Base-by-base conservation (phyloP, 2,113 vertebrate genomes). In the Actenoides hombroni region DNA sequence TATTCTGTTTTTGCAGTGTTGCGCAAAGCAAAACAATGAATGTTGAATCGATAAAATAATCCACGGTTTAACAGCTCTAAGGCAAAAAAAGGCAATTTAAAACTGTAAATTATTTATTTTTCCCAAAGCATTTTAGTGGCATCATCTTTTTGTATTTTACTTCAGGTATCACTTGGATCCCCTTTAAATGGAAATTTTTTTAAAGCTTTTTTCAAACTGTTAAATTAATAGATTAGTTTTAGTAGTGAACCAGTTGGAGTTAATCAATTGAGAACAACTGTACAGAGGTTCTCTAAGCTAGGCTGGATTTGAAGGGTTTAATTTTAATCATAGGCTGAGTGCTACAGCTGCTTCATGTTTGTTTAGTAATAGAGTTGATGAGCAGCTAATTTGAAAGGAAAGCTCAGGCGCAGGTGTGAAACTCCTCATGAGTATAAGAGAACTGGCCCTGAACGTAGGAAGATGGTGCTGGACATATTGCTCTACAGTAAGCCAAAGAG, bases 261-360 rank as follows among this genome's bases (percentile, higher is more conserved):
- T 98, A 97, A 93, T 97, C 95, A 97, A 83, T 95, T 92, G 95
- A 83, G 68, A 94, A 53, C 65, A 95, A 96, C 68, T 86, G 70
- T 84, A 97, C 92, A 90, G 87, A 88, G 92, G 74, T 88, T 97
- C 77, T 94, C 51, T 94, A 88, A 95, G 81, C 83, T 95, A 86
- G 95, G 83, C 69, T 97, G 92, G 95, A 95, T 97, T 97, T 97
- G 84, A 93, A 88, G 87, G 96, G 96, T 95, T 92, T 96, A 97
- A 95, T 95, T 95, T 92, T 97, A 96, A 94, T 90, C 46, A 54
- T 83, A 76, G 87, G 90, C 88, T 91, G 79, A 96, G 73, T 63
- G 51, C 83, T 97, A 94, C 92, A 97, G 95, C 96, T 98, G 97
- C 92, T 97, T 90, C 93, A 54, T 97, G 90, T 97, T 98, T 97